Evolutionary conservation across 2,113 vertebrate species (phyloP), one percentile per base, ranked within the genome.

Genomic region (Procapra przewalskii): DNA sequence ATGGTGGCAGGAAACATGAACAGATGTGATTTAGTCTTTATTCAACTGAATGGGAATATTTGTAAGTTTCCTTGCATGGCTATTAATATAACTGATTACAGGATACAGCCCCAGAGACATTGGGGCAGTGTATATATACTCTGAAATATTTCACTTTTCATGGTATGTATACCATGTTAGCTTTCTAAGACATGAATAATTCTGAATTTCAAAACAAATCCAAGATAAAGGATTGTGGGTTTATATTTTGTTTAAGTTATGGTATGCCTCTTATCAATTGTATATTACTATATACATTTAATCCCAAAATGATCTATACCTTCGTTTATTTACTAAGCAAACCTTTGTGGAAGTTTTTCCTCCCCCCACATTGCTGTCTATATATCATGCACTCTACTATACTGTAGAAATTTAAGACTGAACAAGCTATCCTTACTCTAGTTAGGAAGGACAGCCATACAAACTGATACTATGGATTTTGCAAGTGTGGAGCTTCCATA

Each of bases 211-310:
- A 54, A 36, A 93, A 55, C n/a, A 91, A 27, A 84, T 87, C 31
- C 25, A 87, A 91, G n/a, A 92, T 84, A 81, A 96, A 52, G 45
- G n/a, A 84, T 67, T 90, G 14, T 86, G 57, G 9, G 12, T 36
- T 95, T 96, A 8, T 64, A 23, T 85, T 84, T 90, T 89, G 7
- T 82, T 82, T 89, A 86, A 71, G 67, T 90, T 91, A 40, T 90
- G 52, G 55, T 96, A 71, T 77, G 25, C 29, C 23, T 91, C 15
- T 92, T 83, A 87, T 29, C 27, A 80, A 23, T 7, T 84, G 0
- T 84, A 40, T 52, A 50, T 92, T 80, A 85, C 77, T 93, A 29
- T 12, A 52, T 84, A 71, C 4, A n/a, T 91, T 97, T 93, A 94
- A 79, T 88, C 21, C 14, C 57, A 77, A 79, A 90, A 15, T 92